Conservation (phyloP, 2,113 vertebrate genomes). For the Austrofundulus limnaeus region DNA sequence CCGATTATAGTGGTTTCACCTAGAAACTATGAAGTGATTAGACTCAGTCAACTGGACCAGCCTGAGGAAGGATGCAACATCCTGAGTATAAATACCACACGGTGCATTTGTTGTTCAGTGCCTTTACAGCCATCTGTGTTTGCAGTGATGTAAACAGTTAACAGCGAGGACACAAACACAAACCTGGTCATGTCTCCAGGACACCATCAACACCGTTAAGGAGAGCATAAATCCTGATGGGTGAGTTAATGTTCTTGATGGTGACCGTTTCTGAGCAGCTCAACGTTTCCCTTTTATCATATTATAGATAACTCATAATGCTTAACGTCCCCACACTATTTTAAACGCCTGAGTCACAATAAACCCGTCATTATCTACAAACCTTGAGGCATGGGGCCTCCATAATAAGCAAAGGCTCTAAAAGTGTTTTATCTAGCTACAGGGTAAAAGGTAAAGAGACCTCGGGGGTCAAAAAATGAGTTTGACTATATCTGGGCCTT, state of each 20-base stretch:
- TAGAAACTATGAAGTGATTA: conserved; percentile 2
- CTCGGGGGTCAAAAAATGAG: neutral
- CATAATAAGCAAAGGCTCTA: neutral
- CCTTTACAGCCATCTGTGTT: conserved; percentile 3
- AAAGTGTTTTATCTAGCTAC: neutral
- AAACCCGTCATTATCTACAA: conserved; percentile 12
- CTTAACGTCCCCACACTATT: neutral
- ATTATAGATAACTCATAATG: neutral
- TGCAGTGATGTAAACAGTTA: neutral
- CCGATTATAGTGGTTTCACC: neutral
- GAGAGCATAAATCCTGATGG: conserved; percentile 44
- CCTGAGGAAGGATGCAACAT: neutral
- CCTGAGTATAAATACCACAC: neutral
- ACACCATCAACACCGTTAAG: conserved; percentile 32
- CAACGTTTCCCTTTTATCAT: too few species aligned
- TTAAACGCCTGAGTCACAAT: conserved; percentile 14
- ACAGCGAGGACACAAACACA: conserved; percentile 6
- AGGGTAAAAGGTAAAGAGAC: neutral
- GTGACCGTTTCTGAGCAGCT: too few species aligned
- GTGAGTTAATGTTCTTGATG: neutral
- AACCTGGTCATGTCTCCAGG: conserved; percentile 35
- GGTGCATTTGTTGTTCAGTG: neutral
- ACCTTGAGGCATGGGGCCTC: conserved; percentile 14
- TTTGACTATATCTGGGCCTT: conserved; percentile 24
- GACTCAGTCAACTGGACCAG: neutral